Percentiles rank a stretch among this genome's conserved stretches.
Evolutionary conservation across 2,888 invertebrate genomes (phyloP).

Genomic region (Dryadula phaetusa): DNA sequence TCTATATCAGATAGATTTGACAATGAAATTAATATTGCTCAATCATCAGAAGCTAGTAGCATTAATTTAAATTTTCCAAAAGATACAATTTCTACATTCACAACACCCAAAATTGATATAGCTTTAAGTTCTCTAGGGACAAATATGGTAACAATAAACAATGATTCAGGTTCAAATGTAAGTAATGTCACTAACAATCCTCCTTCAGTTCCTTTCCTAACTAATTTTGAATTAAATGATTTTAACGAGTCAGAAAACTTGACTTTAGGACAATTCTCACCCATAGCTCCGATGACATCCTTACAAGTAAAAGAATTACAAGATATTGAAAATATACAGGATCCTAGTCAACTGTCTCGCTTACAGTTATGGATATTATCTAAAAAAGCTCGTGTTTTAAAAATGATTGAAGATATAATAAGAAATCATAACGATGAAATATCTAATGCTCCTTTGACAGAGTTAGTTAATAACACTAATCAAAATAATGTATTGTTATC

Average conservation of each 20-base stretch:
- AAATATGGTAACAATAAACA: slow-evolving; percentile 49
- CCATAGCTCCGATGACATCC: slow-evolving; percentile 49
- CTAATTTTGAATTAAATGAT: slow-evolving; percentile 65
- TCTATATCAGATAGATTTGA: slow-evolving; percentile 50
- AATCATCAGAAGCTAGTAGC: slow-evolving; percentile 17
- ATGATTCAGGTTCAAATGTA: slow-evolving; percentile 46
- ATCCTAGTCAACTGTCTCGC: slow-evolving; percentile 67
- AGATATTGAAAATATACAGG: slow-evolving; percentile 55
- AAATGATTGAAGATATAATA: slow-evolving; percentile 80
- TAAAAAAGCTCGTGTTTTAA: slow-evolving; percentile 77
- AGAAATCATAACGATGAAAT: slow-evolving; percentile 75
- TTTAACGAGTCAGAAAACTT: slow-evolving; percentile 51
- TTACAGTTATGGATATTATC: slow-evolving; percentile 75
- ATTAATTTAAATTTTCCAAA: slow-evolving; percentile 21
- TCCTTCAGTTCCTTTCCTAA: slow-evolving; percentile 65
- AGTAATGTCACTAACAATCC: slow-evolving; percentile 58
- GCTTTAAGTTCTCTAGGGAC: slow-evolving; percentile 36
- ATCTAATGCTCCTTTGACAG: slow-evolving; percentile 65
- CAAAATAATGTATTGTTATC: slow-evolving; percentile 64
- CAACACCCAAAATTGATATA: slow-evolving; percentile 22
- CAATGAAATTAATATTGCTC: slow-evolving; percentile 24
- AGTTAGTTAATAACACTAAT: slow-evolving; percentile 59
- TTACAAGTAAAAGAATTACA: slow-evolving; percentile 46
- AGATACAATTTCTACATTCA: slow-evolving; percentile 9
- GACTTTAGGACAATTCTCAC: slow-evolving; percentile 36